Percentiles rank a stretch among this genome's conserved stretches.
phyloP scores from a whole-genome alignment of 2,113 vertebrate genomes.

The Neolamprologus modestus region DNA sequence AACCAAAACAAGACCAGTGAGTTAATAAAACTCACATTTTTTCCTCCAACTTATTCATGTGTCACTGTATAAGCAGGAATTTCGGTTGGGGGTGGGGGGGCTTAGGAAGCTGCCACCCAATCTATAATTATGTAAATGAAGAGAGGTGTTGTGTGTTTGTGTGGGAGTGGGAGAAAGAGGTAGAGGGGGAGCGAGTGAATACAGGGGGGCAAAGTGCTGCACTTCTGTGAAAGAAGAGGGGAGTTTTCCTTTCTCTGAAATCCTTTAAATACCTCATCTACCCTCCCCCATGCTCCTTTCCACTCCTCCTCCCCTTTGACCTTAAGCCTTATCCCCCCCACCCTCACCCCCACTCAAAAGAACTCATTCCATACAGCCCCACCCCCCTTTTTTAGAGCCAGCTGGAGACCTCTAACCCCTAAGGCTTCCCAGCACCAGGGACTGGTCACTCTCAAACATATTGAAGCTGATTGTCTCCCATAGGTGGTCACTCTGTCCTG shows the following conservation, averaged over 20 bases:
- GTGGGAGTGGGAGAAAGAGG: neutral
- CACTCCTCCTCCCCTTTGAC: conserved; percentile 53
- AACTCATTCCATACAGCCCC: conserved; percentile 40
- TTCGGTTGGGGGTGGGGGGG: neutral
- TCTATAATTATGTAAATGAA: conserved; percentile 35
- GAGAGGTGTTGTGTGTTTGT: neutral
- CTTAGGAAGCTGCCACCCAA: neutral
- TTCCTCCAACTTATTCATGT: neutral
- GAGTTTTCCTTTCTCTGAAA: conserved; percentile 54
- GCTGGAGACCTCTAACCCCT: conserved; percentile 62
- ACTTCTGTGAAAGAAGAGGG: conserved; percentile 33
- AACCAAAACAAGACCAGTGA: neutral
- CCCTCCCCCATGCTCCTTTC: conserved; percentile 34
- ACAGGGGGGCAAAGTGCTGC: conserved; percentile 12
- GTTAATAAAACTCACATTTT: neutral
- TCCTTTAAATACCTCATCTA: conserved; percentile 61
- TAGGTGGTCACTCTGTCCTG: neutral
- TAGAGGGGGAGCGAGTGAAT: neutral
- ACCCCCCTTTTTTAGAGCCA: conserved; percentile 45
- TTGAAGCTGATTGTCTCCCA: conserved; percentile 9
- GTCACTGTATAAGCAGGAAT: neutral
- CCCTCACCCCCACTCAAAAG: neutral
- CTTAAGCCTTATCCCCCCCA: conserved; percentile 41
- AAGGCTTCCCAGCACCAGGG: conserved; percentile 3
- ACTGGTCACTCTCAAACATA: conserved; percentile 50